Conservation (phyloP, 2,888 invertebrate genomes). For the Andrena minutula region DNA sequence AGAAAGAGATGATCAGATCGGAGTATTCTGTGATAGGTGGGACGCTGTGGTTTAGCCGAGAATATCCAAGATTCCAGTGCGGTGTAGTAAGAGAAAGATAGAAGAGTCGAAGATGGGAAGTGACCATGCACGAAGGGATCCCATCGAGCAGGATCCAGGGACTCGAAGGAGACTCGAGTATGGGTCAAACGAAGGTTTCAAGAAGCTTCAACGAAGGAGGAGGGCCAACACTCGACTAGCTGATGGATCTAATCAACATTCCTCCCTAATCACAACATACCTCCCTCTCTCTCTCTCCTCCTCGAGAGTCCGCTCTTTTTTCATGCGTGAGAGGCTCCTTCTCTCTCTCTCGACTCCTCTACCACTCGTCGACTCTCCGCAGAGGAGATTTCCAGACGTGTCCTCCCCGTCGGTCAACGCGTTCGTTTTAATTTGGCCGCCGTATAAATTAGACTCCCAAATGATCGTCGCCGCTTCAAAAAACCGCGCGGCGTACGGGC, state of each 20-base stretch:
- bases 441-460: slow-evolving; percentile 82
- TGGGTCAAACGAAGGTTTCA: slow-evolving; percentile 74
- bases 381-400: slow-evolving; percentile 67
- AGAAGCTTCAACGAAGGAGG: slow-evolving; percentile 69
- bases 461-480: slow-evolving; percentile 71
- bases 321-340: slow-evolving; percentile 59
- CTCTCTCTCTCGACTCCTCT: slow-evolving; percentile 42
- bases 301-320: slow-evolving; percentile 49
- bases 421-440: slow-evolving; percentile 80
- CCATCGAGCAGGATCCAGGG: slow-evolving; percentile 13
- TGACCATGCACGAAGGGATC: not conserved
- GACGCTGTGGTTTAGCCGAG: slow-evolving; percentile 1
- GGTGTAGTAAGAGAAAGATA: not conserved
- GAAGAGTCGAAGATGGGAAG: not conserved
- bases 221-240: slow-evolving; percentile 76
- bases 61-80: not conserved
- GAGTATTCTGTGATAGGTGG: not conserved
- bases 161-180: slow-evolving; percentile 44
- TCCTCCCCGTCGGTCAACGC: slow-evolving; percentile 57
- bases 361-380: slow-evolving; percentile 46
- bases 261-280: slow-evolving; percentile 83
- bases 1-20: not conserved
- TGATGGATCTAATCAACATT: slow-evolving; percentile 85
- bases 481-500: slow-evolving; percentile 43
- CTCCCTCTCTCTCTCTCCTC: slow-evolving; percentile 64